phyloP scores from a whole-genome alignment of 2,113 vertebrate species.

The mouse (Mus musculus) region GRCm39 chr2:127669501-127670000 shows the following conservation, averaged over 20 bases:
- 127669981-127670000: background rate
- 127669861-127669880: background rate
- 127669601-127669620: background rate
- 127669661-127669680: background rate
- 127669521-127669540: background rate
- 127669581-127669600: background rate
- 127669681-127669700: background rate
- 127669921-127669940: background rate
- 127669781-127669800: background rate
- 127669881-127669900: background rate
- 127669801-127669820: background rate
- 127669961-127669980: background rate
- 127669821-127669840: background rate
- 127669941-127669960: background rate
- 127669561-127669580: background rate
- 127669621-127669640: background rate
- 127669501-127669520: background rate
- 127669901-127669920: background rate
- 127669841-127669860: background rate
- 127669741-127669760: accelerated
- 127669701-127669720: background rate
- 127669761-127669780: background rate
- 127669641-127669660: background rate
- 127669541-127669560: conserved; percentile 15
- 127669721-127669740: background rate